A percentile compares a stretch with the other conserved stretches of the same genome.
These are phyloP conservation scores for Melanostoma mellinum DNA, from an alignment of 2,888 invertebrate genomes.

Conservation along the genomic window DNA sequence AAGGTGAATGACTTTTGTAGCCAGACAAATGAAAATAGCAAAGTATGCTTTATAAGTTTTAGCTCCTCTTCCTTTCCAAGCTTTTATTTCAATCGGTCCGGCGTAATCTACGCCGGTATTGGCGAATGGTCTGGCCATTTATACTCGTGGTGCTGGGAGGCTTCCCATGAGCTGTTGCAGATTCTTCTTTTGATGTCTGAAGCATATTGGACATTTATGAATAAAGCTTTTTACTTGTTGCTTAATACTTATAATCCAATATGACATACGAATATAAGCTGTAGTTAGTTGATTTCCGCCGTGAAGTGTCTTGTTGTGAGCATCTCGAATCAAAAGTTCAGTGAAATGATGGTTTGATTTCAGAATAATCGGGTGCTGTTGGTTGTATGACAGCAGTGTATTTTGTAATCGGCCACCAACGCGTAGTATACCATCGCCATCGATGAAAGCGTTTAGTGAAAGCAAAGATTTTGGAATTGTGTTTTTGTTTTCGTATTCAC, in stretches of 20 bases:
- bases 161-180: constrained; percentile 26
- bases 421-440: constrained; percentile 18
- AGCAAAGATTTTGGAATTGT: constrained; percentile 1
- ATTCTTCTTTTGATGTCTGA: too few relatives aligned
- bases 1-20: constrained; percentile 39
- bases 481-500: neutral
- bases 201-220: too few relatives aligned
- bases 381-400: neutral
- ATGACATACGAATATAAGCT: too few relatives aligned
- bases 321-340: neutral
- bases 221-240: too few relatives aligned
- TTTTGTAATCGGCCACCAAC: constrained; percentile 19
- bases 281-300: neutral
- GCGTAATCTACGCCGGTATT: too few relatives aligned
- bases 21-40: constrained; percentile 43
- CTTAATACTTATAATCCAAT: too few relatives aligned
- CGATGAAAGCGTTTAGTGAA: constrained; percentile 16
- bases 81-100: too few relatives aligned
- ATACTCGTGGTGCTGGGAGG: constrained; percentile 21
- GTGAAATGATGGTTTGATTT: constrained; percentile 11
- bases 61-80: too few relatives aligned
- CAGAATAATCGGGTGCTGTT: constrained; percentile 17
- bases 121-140: constrained; percentile 41
- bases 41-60: constrained; percentile 16
- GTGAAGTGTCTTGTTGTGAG: constrained; percentile 11